Conservation (phyloP, 2,113 vertebrate genomes). For the Ranitomeya variabilis region DNA sequence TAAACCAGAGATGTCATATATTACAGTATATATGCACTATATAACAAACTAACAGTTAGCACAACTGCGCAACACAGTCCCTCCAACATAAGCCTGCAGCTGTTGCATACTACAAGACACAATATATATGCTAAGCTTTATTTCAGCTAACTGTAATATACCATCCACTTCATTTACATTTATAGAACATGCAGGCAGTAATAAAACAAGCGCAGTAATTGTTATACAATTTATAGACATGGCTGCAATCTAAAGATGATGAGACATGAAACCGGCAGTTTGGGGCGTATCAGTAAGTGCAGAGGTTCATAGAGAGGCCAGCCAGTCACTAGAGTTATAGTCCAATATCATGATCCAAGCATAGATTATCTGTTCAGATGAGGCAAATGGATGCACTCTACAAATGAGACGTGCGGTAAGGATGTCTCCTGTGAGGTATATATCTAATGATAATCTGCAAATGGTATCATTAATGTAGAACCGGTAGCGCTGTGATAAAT, state of each 20-base stretch:
- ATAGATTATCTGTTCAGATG: slow-evolving; percentile 25
- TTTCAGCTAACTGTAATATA: not conserved
- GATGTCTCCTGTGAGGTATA: not conserved
- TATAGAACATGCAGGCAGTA: not conserved
- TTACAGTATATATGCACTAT: too few species aligned
- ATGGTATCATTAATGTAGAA: not conserved
- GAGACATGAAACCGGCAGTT: not conserved
- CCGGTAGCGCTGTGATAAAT: not conserved
- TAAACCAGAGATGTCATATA: too few species aligned
- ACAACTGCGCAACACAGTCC: too few species aligned
- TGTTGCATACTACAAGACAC: too few species aligned
- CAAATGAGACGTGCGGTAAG: not conserved
- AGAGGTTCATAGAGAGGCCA: slow-evolving; percentile 12
- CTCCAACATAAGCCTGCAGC: too few species aligned
- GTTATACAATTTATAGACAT: not conserved
- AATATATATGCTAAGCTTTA: too few species aligned
- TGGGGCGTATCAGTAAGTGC: slow-evolving; percentile 18
- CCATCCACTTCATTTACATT: not conserved
- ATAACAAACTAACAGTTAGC: too few species aligned
- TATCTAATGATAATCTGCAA: not conserved
- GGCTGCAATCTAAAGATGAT: not conserved
- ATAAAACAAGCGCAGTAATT: not conserved
- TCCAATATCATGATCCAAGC: slow-evolving; percentile 27
- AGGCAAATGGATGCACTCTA: not conserved
- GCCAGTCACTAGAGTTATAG: slow-evolving; percentile 16